phyloP scores from a whole-genome alignment of 2,888 invertebrate genomes.

The Chymomyza fuscimana region DNA sequence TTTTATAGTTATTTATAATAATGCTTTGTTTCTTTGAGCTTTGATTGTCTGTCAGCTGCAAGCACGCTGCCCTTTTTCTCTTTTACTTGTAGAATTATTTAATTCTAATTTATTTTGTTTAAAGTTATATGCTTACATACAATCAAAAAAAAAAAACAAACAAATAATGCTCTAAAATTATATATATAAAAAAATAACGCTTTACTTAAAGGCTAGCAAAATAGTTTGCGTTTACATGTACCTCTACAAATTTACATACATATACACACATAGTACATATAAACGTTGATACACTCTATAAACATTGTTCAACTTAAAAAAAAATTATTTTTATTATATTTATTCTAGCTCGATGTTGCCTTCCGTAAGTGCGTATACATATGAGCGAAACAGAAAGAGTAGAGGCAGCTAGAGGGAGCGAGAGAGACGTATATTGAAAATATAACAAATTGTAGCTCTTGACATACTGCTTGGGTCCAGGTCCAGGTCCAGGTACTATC shows the following conservation, averaged over 20 bases:
- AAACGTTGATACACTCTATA: constrained; percentile 11
- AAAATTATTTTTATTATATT: too few species aligned
- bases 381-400: not conserved
- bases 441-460: not conserved
- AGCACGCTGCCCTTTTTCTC: constrained; percentile 39
- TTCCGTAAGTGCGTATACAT: too few species aligned
- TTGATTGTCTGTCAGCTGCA: constrained; percentile 73
- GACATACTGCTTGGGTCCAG: too few species aligned
- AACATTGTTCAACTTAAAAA: not conserved
- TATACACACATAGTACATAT: constrained; percentile 17
- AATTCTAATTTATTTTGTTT: not conserved
- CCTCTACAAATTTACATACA: not conserved
- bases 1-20: not conserved
- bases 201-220: not conserved
- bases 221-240: not conserved
- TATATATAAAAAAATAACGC: not conserved
- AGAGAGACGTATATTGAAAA: not conserved
- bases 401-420: not conserved
- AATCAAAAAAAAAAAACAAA: not conserved
- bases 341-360: too few species aligned
- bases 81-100: not conserved
- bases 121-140: not conserved
- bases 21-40: constrained; percentile 44
- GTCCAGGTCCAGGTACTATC: too few species aligned
- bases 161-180: not conserved